Percentiles rank a stretch among this genome's conserved stretches.
These are phyloP conservation scores for Diceros bicornis DNA, from an alignment of 2,797 vertebrate species.

Conservation along the genomic window DNA sequence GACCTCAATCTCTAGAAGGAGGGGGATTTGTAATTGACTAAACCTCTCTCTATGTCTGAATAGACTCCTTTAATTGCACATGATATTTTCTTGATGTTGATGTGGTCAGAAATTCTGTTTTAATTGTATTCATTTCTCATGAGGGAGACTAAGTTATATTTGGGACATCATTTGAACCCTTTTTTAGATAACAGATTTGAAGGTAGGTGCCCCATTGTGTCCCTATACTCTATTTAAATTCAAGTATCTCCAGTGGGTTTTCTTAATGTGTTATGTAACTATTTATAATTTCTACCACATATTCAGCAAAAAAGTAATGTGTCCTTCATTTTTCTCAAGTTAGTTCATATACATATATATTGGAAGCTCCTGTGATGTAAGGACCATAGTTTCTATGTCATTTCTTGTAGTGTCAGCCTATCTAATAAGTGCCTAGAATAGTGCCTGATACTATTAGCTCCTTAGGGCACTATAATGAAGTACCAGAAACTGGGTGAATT, in stretches of 20 bases:
- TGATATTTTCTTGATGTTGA: conserved; percentile 41
- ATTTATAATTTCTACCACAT: neutral
- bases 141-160: neutral
- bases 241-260: neutral
- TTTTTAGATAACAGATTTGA: conserved; percentile 40
- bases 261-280: neutral
- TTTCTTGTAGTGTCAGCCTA: neutral
- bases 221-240: neutral
- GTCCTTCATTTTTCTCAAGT: neutral
- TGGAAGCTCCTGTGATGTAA: neutral
- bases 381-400: neutral
- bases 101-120: conserved; percentile 40
- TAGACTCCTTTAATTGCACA: conserved; percentile 58
- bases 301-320: neutral
- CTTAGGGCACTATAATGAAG: neutral
- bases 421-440: neutral
- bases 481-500: neutral
- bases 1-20: conserved; percentile 77
- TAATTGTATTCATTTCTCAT: conserved; percentile 60
- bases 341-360: neutral
- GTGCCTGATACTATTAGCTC: neutral
- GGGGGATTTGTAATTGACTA: conserved; percentile 68
- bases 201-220: neutral
- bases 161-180: neutral
- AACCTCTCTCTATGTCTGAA: conserved; percentile 27